Base-by-base conservation (phyloP, 2,888 invertebrate species). In the Eupeodes latifasciatus region DNA sequence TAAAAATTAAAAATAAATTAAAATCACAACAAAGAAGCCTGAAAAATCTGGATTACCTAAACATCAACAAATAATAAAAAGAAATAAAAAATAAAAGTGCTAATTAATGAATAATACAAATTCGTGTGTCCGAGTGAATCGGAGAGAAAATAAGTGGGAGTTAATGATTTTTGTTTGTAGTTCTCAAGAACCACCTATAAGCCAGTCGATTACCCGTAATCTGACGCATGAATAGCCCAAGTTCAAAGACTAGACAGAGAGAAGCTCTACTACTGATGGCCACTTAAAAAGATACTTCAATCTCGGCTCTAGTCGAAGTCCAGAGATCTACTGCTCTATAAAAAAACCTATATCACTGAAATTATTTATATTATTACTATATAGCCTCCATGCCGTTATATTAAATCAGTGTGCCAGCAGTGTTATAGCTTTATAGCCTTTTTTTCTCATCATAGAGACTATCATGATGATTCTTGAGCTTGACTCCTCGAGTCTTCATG, bases 181-280 rank as follows among this genome's bases (percentile, higher is more conserved):
- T 9, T 66, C 66, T 55, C 55, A 55, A 71, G 44, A 66, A 49
- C 16, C 40, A 40, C 40, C 40, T 40, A 40, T 27, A 27, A 27
- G 44, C 44, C 16, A 69, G 55, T 55, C 55, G 69, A 69, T 76
- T 69, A 69, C 81, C 81, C 66, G 75, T 64, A 62, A 55, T 80
- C 69, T 62, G 74, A 69, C 62, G 69, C 51, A 77, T 57, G 51
- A 72, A 57, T 72, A 57, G 57, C 47, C 55, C 55, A 16, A 49
- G 47, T 64, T 16, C 11, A 40, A 11, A 7, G 4, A 16, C 44
- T 19, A 53, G 53, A 36, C 14, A 19, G 27, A 27, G 59, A 59
- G 57, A 27, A 40, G 40, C 53, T 5, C 53, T 7, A 14, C 44
- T 59, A 57, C 27, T 27, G 27, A 27, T 27, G 27, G 34, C 59